Evolutionary conservation across 2,888 invertebrate genomes (phyloP), one percentile per base, ranked within the genome.

Genomic region (Heliconius ethilla): DNA sequence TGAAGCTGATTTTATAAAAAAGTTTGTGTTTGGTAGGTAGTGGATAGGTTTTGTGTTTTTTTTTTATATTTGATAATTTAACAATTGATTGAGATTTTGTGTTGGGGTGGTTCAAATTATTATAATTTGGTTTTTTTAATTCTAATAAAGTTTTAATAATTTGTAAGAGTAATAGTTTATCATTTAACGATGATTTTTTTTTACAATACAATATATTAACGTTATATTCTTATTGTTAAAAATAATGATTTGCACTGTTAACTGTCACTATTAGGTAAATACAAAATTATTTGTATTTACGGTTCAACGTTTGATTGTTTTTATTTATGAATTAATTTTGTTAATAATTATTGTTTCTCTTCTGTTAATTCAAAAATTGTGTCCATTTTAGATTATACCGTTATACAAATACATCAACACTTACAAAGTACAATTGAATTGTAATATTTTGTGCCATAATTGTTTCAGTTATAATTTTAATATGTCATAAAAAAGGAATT

Each of bases 401-500:
- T 59, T 69, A 45, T 15, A 69, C 25, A 25, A 37, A 25, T 45
- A 45, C 33, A 29, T 33, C 22, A 55, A n/a, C 3, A 59, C 6
- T 15, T 22, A 59, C 40, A 72, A 72, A 72, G 72, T 72, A 76
- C 76, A 78, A 70, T 62, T 75, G 2, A 62, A 9, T 25, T 75
- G 40, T 75, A 69, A 69, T 77, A 59, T 70, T 75, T 33, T 45
- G 77, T 78, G 75, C 77, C 77, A 78, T 78, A 69, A 29, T 13
- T 33, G 22, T 55, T 6, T 72, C 55, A 72, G 13, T 59, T 55
- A 51, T 70, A 15, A 37, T 59, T 59, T 15, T 59, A 72, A 72
- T 11, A 51, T 59, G 5, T 59, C 55, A 33, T 70, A 11, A 29
- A 25, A 70, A 25, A 27, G n/a, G n/a, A 59, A 59, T 11, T 22